Conservation (phyloP, 2,888 invertebrate species). For the Deilephila porcellus region DNA sequence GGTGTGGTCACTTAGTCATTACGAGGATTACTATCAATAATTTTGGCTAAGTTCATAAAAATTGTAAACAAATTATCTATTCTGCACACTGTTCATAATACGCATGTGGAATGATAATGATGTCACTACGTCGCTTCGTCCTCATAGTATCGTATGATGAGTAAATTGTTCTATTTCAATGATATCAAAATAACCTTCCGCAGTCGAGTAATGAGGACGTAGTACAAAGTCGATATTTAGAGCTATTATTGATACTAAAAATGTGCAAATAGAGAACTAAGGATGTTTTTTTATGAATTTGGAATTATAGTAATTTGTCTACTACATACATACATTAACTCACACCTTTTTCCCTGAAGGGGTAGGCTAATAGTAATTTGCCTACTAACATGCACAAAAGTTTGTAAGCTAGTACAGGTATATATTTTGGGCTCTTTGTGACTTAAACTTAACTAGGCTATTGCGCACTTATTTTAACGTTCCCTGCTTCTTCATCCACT, state of each 20-base stretch:
- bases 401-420: too few relatives aligned
- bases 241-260: not conserved
- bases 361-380: too few relatives aligned
- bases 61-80: constrained; percentile 38
- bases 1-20: constrained; percentile 30
- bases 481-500: too few relatives aligned
- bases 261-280: not conserved
- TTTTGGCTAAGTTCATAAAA: constrained; percentile 41
- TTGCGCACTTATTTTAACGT: too few relatives aligned
- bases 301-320: too few relatives aligned
- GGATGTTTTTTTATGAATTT: too few relatives aligned
- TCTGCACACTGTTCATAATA: constrained; percentile 42
- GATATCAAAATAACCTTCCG: not conserved
- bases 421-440: too few relatives aligned
- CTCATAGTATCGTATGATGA: constrained; percentile 39
- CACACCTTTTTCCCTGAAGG: too few relatives aligned
- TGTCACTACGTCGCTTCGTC: constrained; percentile 37
- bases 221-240: not conserved
- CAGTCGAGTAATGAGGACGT: not conserved
- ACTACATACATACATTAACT: too few relatives aligned
- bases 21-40: constrained; percentile 31
- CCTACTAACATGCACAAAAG: too few relatives aligned
- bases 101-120: constrained; percentile 44
- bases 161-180: constrained; percentile 8
- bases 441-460: too few relatives aligned